Evolutionary conservation across 2,797 vertebrate species (phyloP).

Genomic region (Cirrhinus mrigala): DNA sequence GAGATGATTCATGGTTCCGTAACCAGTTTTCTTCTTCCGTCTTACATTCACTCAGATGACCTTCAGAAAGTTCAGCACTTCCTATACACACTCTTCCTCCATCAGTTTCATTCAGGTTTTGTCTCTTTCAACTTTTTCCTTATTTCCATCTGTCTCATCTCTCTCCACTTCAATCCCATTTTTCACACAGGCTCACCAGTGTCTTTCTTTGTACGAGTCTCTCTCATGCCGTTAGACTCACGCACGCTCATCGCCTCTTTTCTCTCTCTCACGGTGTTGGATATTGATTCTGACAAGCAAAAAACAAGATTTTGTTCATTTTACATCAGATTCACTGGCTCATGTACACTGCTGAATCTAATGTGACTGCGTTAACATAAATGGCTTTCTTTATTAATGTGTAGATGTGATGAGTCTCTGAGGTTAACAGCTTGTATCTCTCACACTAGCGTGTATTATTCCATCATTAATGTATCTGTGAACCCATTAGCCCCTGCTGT

Average conservation of each 20-base stretch:
- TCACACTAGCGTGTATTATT: background rate
- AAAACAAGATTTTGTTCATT: background rate
- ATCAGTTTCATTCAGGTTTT: background rate
- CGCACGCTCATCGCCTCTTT: background rate
- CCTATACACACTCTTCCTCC: background rate
- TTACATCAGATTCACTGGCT: background rate
- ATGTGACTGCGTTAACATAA: background rate
- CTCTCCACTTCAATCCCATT: background rate
- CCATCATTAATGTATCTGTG: slow-evolving; percentile 17
- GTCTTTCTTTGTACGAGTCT: background rate
- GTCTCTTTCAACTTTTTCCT: background rate
- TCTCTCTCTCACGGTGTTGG: background rate
- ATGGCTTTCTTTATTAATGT: background rate
- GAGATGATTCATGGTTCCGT: background rate
- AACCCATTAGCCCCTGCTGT: slow-evolving; percentile 32
- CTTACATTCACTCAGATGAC: background rate
- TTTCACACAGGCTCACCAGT: background rate
- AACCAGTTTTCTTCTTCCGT: background rate
- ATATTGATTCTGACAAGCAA: background rate
- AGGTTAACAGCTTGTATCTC: slow-evolving; percentile 17
- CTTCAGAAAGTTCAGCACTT: background rate
- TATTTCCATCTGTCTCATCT: background rate
- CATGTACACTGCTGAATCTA: background rate
- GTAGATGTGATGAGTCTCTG: background rate
- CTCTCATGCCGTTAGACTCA: background rate